Evolutionary conservation across 2,888 invertebrate species (phyloP).

Genomic region (Drosophila mimetica): DNA sequence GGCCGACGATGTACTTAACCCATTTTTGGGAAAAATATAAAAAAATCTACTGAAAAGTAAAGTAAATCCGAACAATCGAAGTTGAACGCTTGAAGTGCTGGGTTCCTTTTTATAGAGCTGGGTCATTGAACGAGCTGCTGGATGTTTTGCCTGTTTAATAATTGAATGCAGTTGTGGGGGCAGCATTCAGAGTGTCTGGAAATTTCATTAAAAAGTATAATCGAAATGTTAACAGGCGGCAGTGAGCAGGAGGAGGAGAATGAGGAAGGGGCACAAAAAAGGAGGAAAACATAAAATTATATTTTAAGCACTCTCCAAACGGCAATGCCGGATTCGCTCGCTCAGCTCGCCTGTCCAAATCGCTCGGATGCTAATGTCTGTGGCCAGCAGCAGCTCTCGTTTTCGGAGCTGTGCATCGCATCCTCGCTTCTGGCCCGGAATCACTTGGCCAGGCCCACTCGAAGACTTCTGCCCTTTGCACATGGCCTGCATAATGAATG

Average conservation of each 20-base stretch:
- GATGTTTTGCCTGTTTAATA: constrained; percentile 54
- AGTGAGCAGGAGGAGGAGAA: too few species aligned
- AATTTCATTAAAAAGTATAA: constrained; percentile 77
- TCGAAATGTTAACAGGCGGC: constrained; percentile 61
- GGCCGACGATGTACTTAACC: constrained; percentile 60
- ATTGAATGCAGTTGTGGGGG: constrained; percentile 72
- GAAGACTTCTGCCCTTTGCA: constrained; percentile 67
- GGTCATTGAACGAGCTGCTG: constrained; percentile 32
- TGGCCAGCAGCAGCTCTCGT: constrained; percentile 41
- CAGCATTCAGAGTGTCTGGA: constrained; percentile 54
- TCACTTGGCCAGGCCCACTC: constrained; percentile 47
- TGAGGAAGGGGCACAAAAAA: not conserved
- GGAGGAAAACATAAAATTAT: constrained; percentile 48
- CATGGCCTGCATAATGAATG: constrained; percentile 78
- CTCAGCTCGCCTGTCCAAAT: constrained; percentile 46
- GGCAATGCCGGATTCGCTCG: constrained; percentile 14
- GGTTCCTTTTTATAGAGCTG: constrained; percentile 9
- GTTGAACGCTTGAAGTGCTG: constrained; percentile 36
- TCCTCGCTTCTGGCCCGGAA: constrained; percentile 11
- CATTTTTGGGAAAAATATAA: constrained; percentile 40
- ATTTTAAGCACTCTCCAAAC: constrained; percentile 50
- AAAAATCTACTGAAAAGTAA: constrained; percentile 19
- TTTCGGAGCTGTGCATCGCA: constrained; percentile 31
- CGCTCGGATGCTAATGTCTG: constrained; percentile 64
- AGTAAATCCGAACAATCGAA: constrained; percentile 29